Base-by-base conservation (phyloP, 2,113 vertebrate genomes). In the Corvus moneduloides region DNA sequence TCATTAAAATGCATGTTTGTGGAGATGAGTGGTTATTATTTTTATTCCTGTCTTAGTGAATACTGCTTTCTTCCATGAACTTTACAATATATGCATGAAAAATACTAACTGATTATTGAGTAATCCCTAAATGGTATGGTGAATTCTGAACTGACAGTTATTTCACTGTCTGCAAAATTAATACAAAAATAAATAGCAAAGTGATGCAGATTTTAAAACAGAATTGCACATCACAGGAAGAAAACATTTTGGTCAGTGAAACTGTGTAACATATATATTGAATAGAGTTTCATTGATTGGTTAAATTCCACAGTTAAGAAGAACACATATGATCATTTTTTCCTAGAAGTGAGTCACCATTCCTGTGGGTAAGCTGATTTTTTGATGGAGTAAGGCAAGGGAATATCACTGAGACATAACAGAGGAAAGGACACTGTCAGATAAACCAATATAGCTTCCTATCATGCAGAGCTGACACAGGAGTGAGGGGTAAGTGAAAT, bases 371-470 rank as follows among this genome's bases (percentile, higher is more conserved):
- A 80, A 86, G 81, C 27, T 39, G 76, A 71, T 68, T 94, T 96
- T 85, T 54, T 89, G 20, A 39, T 61, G 73, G 74, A 90, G 84
- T 58, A 80, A 1, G 7, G 19, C 30, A 63, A 72, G 68, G 26
- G 56, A 89, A 56, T 87, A 96, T 72, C 76, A 75, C 46, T 46
- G 49, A 67, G 54, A 43, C 39, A 84, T 33, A 92, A 64, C 16
- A 71, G 32, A 89, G 28, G 51, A 78, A 91, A 79, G 52, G 37
- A 62, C 51, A 49, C 55, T 62, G 54, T n/a, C 74, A 67, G 87
- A 88, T 84, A 96, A 95, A 76, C 35, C 71, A 75, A 55, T 69
- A 89, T 11, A 92, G n/a, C 39, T 88, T 97, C 92, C 68, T 73
- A 24, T 46, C 61, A 94, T 30, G 67, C 11, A 43, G 7, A 74